Percentiles rank a stretch among this genome's conserved stretches.
Conservation (phyloP, 2,888 invertebrate species). For the Omphaloscelis lunosa region DNA sequence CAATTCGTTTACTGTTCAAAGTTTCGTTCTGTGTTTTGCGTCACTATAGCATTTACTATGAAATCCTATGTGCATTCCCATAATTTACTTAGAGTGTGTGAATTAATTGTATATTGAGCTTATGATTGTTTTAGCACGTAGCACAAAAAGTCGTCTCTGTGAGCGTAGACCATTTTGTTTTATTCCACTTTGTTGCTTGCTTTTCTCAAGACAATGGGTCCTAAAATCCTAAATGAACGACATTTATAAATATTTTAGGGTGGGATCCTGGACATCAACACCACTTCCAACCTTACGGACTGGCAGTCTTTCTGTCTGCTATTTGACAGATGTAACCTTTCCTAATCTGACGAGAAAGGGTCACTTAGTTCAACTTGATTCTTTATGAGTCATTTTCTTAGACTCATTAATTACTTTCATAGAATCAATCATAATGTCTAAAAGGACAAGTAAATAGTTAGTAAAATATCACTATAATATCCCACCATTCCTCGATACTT, state of each 20-base stretch:
- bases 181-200: neutral
- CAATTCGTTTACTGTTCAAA: slow-evolving; percentile 2
- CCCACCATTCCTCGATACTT: slow-evolving; percentile 44
- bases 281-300: neutral
- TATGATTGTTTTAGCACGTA: neutral
- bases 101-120: neutral
- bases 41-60: neutral
- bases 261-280: too few relatives aligned
- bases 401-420: slow-evolving; percentile 50
- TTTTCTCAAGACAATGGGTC: neutral
- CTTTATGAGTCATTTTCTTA: neutral
- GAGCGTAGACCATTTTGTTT: neutral
- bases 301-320: neutral
- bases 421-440: slow-evolving; percentile 62
- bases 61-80: neutral
- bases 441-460: slow-evolving; percentile 51
- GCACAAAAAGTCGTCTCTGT: neutral
- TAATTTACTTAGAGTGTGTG: neutral
- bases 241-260: neutral
- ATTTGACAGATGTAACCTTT: slow-evolving; percentile 5
- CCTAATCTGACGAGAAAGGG: slow-evolving; percentile 23
- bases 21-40: neutral
- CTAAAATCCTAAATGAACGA: neutral
- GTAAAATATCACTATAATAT: slow-evolving; percentile 49
- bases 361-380: slow-evolving; percentile 26